Percentiles rank a stretch among this genome's conserved stretches.
Evolutionary conservation across 2,888 invertebrate genomes (phyloP).

Genomic region (Idaea straminata): DNA sequence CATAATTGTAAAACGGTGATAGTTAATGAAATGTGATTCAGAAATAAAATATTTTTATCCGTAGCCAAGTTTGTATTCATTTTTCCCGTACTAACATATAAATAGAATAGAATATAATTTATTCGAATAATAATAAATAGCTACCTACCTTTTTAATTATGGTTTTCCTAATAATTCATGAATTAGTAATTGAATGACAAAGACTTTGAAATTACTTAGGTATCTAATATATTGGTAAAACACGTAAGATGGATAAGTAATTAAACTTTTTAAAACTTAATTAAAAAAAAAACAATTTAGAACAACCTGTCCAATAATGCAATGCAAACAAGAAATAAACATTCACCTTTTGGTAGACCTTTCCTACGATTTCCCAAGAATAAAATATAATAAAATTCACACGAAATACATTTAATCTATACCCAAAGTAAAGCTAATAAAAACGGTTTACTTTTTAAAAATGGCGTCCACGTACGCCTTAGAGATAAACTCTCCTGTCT

Average conservation of each 20-base stretch:
- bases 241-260: no score
- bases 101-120: no score
- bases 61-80: neutral
- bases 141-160: no score
- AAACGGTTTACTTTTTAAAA: conserved; percentile 7
- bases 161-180: no score
- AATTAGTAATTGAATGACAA: no score
- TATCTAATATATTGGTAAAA: no score
- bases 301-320: no score
- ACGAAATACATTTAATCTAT: neutral
- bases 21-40: neutral
- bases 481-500: conserved; percentile 25
- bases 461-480: conserved; percentile 12
- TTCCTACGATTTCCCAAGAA: neutral
- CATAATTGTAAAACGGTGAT: neutral
- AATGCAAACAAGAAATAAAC: no score
- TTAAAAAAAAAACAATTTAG: no score
- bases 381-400: neutral
- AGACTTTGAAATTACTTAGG: no score
- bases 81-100: neutral
- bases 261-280: no score
- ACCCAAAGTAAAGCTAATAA: neutral
- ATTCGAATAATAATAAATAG: no score
- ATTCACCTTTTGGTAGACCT: neutral
- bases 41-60: neutral